Base-by-base conservation (phyloP, 2,113 vertebrate genomes). In the Chaetorhynchus papuensis region DNA sequence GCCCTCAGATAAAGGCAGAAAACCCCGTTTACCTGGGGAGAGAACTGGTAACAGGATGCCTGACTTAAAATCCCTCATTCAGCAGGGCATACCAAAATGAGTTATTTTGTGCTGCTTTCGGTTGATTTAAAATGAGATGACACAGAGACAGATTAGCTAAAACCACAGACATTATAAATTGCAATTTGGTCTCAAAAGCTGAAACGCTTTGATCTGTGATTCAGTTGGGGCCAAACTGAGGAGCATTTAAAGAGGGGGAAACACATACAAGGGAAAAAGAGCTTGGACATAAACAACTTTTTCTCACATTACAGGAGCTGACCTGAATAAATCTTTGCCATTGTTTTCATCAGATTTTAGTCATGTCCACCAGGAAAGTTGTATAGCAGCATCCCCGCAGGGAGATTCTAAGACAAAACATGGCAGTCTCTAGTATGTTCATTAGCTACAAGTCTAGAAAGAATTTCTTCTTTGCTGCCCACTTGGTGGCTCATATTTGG, bases 141-240 rank as follows among this genome's bases (percentile, higher is more conserved):
- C 97, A 97, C 75, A 86, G 95, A 97, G 96, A 95, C 90, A 96
- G 97, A 98, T 98, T 97, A 97, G 93, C 82, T 86, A 86, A 96
- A 97, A 96, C 96, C 97, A 97, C 94, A 97, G 96, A 97, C 93
- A 72, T 97, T 97, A 97, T 96, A 97, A 96, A 96, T 96, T 95
- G 94, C 94, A 95, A 95, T 96, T 97, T 94, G 92, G 92, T 85
- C 95, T 97, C 95, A 90, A 96, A 97, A 98, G 92, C 94, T 95
- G 94, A 98, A 94, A 72, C 37, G 93, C 96, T 98, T 98, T 98
- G 97, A 98, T 98, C 97, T 97, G 95, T 94, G 95, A 96, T 75
- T 97, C 82, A 89, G 56, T 8, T 76, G 64, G 80, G 94, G 91
- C 91, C 65, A 88, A 96, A 94, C 61, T 93, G 87, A 93, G 78